Evolutionary conservation across 2,888 invertebrate species (phyloP), one percentile per base, ranked within the genome.

Genomic region (Steinernema hermaphroditum): DNA sequence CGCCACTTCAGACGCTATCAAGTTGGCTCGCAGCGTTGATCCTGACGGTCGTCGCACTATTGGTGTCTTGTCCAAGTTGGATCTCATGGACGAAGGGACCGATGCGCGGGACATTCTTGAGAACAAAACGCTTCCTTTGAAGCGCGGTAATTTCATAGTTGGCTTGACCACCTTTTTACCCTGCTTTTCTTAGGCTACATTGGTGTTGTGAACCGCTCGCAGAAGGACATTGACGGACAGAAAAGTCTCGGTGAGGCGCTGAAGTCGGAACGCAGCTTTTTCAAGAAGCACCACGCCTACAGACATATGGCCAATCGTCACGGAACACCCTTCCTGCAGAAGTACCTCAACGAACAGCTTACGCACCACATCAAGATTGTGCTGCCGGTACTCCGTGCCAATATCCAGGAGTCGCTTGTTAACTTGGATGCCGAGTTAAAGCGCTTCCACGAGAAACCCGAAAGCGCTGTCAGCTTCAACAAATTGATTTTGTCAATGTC

Each of bases 31-130:
- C 32, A 68, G 22, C 6, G 57, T 69, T 22, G 71, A 71, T 12
- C 71, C 71, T 6, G 24, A 71, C 9, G 72, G 71, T 19, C 32
- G 69, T n/a, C 70, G 71, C n/a, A 71, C 71, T 2, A 44, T 71
- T 19, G 57, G 57, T 24, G 71, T 71, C n/a, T 8, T 71, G 29
- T 70, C 71, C 6, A 71, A 71, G 32, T 22, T 71, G 24, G 71
- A 71, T 34, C 57, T 71, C 22, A 71, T 71, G 71, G 71, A 71
- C 50, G 37, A 24, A 19, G 71, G 71, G 0, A 71, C 71, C 2
- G 50, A 71, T 41, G 71, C 24, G 2, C 22, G 27, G n/a, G 69
- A 71, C 41, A 41, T 69, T 24, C 22, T 71, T 1, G 69, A 14
- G 57, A 50, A 50, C 22, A 71, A 71, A 37, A 41, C 41, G 14